Percentiles rank a stretch among this genome's conserved stretches.
These are phyloP conservation scores for Aphelenchoides bicaudatus DNA, from an alignment of 2,888 invertebrate species.

Conservation along the genomic window DNA sequence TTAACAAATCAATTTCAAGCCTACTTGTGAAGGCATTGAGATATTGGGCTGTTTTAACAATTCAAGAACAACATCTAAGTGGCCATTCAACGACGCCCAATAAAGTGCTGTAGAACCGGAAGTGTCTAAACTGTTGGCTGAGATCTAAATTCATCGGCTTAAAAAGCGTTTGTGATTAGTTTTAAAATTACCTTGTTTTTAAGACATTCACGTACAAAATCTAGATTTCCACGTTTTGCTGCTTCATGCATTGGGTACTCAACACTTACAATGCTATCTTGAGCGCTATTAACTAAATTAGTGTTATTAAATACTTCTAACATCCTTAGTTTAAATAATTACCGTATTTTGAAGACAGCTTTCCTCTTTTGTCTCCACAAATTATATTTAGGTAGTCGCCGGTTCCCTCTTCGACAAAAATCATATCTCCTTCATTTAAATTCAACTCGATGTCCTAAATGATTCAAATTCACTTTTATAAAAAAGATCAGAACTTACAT, in stretches of 20 bases:
- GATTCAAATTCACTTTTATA: too few relatives aligned
- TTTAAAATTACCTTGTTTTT: constrained; percentile 64
- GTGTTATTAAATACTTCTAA: neutral
- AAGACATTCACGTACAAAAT: constrained; percentile 68
- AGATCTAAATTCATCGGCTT: constrained; percentile 62
- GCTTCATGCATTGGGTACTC: constrained; percentile 69
- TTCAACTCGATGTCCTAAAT: constrained; percentile 6
- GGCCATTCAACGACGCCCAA: constrained; percentile 70
- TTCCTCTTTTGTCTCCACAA: constrained; percentile 42
- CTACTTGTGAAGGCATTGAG: constrained; percentile 64
- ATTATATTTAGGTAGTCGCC: constrained; percentile 22
- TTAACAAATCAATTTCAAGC: neutral
- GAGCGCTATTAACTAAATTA: constrained; percentile 16
- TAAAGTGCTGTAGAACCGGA: constrained; percentile 70
- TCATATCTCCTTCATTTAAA: constrained; percentile 67
- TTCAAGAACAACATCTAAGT: constrained; percentile 66
- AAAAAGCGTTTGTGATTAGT: neutral
- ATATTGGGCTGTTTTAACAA: constrained; percentile 65
- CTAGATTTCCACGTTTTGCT: constrained; percentile 69
- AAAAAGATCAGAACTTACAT: too few relatives aligned
- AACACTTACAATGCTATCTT: neutral
- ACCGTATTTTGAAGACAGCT: constrained; percentile 48
- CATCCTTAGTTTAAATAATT: neutral
- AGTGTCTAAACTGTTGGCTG: constrained; percentile 69
- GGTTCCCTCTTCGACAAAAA: constrained; percentile 34